phyloP scores from a whole-genome alignment of 1,140 invertebrate genomes.

The Drosophila tropicalis region DNA sequence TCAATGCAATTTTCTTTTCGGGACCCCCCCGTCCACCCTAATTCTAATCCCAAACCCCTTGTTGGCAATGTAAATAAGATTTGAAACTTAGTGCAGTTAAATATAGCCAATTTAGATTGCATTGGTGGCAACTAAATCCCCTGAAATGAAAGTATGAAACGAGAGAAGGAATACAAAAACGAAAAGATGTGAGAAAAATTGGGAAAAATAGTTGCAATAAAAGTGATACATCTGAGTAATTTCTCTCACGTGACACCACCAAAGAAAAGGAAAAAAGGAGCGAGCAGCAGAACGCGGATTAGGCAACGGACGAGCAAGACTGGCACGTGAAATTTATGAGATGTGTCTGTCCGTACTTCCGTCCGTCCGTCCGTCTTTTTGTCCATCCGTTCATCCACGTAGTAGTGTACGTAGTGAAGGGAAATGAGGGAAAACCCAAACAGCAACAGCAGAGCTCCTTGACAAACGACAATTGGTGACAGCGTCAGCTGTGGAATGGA shows the following conservation, averaged over 20 bases:
- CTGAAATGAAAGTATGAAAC: not conserved
- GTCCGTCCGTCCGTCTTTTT: conserved; percentile 18
- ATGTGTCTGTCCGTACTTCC: conserved; percentile 38
- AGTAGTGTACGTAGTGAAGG: not conserved
- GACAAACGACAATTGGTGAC: conserved; percentile 59
- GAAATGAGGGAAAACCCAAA: not conserved
- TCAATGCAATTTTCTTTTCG: conserved; percentile 9
- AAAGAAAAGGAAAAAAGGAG: not conserved
- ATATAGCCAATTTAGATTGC: conserved; percentile 8
- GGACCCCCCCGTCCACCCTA: not conserved
- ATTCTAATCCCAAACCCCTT: too few species aligned
- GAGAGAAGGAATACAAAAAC: not conserved
- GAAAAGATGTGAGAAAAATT: not conserved
- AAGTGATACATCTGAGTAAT: conserved; percentile 13
- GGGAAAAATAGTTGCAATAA: conserved; percentile 7
- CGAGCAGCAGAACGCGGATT: conserved; percentile 47
- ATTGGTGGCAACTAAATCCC: conserved; percentile 3
- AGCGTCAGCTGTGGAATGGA: conserved; percentile 59
- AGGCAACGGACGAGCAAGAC: conserved; percentile 62
- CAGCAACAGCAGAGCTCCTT: conserved; percentile 21
- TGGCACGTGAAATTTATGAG: conserved; percentile 72
- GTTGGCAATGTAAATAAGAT: not conserved
- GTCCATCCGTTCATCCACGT: conserved; percentile 14
- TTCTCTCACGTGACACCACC: conserved; percentile 3
- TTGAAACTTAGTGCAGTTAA: not conserved